Evolutionary conservation across 2,888 invertebrate species (phyloP).

Genomic region (Nomada goodeniana): DNA sequence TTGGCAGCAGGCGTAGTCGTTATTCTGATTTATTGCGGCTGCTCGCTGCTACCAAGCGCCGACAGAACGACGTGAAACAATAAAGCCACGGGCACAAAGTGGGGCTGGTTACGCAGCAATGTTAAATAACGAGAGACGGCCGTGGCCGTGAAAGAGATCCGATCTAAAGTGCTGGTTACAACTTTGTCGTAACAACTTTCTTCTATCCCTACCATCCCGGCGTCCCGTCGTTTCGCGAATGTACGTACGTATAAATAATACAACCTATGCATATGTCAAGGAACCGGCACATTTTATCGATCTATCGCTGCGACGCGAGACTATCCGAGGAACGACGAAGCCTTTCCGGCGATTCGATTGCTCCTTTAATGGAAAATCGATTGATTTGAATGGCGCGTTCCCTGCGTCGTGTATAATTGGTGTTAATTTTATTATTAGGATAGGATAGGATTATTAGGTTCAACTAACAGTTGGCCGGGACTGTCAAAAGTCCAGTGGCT

Average conservation of each 20-base stretch:
- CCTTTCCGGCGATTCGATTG: not conserved
- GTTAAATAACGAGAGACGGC: conserved; percentile 71
- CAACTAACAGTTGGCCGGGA: no score
- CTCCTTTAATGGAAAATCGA: not conserved
- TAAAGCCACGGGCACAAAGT: conserved; percentile 52
- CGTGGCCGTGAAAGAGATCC: conserved; percentile 70
- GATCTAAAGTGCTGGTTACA: conserved; percentile 73
- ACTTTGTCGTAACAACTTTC: conserved; percentile 70
- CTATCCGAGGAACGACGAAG: not conserved
- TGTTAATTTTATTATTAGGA: no score
- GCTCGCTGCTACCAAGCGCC: conserved; percentile 42
- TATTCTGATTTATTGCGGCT: conserved; percentile 61
- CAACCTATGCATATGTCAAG: no score
- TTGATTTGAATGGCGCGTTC: no score
- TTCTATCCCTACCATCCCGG: conserved; percentile 77
- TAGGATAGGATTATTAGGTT: no score
- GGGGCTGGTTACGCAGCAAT: conserved; percentile 57
- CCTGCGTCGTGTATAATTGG: not conserved
- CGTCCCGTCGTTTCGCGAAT: conserved; percentile 35
- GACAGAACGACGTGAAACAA: conserved; percentile 64
- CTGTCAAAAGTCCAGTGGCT: no score
- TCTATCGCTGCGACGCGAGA: conserved; percentile 35
- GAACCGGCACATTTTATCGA: conserved; percentile 50
- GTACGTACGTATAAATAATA: conserved; percentile 15
- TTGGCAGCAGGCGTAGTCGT: conserved; percentile 64